Percentiles rank a stretch among this genome's conserved stretches.
Conservation (phyloP, 2,797 vertebrate species). For the Anguilla pacifica region DNA sequence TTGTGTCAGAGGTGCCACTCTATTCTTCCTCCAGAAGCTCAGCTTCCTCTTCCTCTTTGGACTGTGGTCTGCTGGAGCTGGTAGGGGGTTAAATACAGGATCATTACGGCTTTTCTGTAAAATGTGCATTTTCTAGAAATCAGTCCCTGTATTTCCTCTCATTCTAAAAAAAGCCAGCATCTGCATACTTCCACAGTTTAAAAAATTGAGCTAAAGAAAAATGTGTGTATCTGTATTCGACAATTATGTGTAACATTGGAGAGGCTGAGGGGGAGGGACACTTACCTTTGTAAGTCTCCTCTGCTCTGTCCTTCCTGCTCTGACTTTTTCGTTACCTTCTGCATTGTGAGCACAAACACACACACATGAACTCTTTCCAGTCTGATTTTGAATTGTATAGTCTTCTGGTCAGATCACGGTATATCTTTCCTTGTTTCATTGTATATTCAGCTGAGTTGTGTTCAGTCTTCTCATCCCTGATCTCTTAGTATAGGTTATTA, state of each 20-base stretch:
- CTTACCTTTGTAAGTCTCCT: conserved; percentile 4
- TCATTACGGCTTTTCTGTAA: background rate
- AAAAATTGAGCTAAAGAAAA: no score
- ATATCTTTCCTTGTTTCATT: no score
- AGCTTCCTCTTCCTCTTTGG: background rate
- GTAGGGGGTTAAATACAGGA: background rate
- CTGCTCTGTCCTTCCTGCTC: conserved; percentile 41
- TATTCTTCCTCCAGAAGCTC: background rate
- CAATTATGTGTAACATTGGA: background rate
- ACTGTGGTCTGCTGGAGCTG: background rate
- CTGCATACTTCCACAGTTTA: background rate
- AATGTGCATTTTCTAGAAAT: background rate
- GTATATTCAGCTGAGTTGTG: background rate
- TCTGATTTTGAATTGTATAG: no score
- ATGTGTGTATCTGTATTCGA: conserved; percentile 37
- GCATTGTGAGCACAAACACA: conserved; percentile 28
- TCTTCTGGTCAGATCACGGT: no score
- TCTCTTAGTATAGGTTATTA: background rate
- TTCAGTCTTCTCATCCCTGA: background rate
- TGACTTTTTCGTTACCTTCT: conserved; percentile 38
- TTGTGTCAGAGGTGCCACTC: background rate
- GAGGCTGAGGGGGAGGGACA: background rate
- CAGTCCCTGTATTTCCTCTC: background rate
- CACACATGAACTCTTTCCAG: background rate
- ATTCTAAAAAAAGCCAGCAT: background rate